Conservation (phyloP, 2,113 vertebrate genomes). For the Lamprologus speciosus region DNA sequence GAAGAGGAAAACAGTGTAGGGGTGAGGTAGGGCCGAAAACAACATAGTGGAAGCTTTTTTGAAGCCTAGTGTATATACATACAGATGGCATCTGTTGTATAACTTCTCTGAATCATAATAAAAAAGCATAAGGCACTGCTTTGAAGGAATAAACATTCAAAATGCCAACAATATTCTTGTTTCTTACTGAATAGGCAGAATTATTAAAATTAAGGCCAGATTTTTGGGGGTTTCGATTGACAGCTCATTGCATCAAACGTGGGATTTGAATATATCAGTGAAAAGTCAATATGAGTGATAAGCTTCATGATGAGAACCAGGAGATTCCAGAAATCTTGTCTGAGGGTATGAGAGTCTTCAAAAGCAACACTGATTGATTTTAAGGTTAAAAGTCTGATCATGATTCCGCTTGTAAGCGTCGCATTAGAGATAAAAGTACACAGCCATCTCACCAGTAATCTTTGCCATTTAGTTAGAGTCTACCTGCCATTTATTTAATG, state of each 20-base stretch:
- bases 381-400: background rate
- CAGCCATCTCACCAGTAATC: background rate
- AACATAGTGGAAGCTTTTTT: background rate
- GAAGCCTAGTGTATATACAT: background rate
- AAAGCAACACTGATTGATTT: background rate
- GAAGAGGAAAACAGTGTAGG: background rate
- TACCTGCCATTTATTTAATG: background rate
- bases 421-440: background rate
- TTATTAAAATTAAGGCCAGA: background rate
- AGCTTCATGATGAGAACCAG: background rate
- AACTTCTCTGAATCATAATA: background rate
- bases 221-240: background rate
- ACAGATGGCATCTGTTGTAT: background rate
- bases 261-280: background rate
- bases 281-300: conserved; percentile 3
- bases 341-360: background rate
- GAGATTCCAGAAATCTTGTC: background rate
- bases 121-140: background rate
- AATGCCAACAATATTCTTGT: background rate
- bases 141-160: background rate
- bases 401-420: background rate
- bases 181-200: background rate
- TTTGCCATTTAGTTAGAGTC: background rate
- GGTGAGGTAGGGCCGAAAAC: background rate
- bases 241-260: background rate